Evolutionary conservation across 2,888 invertebrate genomes (phyloP).

Genomic region (Temnothorax unifasciatus): DNA sequence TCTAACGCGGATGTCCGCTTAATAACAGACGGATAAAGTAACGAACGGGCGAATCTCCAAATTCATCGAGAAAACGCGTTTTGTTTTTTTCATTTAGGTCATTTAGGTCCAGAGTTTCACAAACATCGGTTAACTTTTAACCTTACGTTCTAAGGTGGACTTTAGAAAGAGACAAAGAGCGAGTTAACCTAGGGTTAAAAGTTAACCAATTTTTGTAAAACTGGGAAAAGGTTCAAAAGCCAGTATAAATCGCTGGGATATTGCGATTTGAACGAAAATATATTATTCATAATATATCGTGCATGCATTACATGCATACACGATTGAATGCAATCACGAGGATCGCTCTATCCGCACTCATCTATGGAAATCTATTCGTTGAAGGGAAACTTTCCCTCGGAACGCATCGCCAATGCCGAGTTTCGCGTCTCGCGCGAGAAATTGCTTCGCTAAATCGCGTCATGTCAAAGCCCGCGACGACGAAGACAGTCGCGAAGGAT

Average conservation of each 20-base stretch:
- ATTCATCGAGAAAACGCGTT: slow-evolving; percentile 11
- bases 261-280: background rate
- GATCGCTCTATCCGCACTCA: background rate
- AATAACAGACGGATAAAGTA: slow-evolving; percentile 23
- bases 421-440: background rate
- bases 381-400: slow-evolving; percentile 13
- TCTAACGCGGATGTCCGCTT: slow-evolving; percentile 30
- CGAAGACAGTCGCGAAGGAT: background rate
- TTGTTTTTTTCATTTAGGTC: background rate
- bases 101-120: no score
- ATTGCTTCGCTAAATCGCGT: background rate
- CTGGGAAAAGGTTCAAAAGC: background rate
- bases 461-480: background rate
- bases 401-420: background rate
- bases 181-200: no score
- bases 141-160: no score
- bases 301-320: background rate
- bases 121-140: no score
- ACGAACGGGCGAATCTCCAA: slow-evolving; percentile 4
- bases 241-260: background rate
- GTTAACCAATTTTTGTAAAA: no score
- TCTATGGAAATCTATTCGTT: background rate
- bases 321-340: background rate
- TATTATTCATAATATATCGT: slow-evolving; percentile 2
- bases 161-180: no score